phyloP scores from a whole-genome alignment of 1,140 invertebrate species.

The Argopecten irradians region DNA sequence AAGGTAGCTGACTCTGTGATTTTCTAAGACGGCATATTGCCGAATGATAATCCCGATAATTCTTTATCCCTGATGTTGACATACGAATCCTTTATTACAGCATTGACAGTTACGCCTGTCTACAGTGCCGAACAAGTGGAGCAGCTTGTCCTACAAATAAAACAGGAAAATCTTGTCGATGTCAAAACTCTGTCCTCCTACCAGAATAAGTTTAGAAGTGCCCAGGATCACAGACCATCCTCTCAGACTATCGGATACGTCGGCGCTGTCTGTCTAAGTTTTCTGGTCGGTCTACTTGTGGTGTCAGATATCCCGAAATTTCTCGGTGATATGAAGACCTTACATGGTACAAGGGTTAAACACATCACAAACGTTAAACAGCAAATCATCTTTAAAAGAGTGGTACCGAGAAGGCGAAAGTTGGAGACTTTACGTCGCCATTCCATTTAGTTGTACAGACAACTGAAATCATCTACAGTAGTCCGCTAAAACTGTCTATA shows the following conservation, averaged over 20 bases:
- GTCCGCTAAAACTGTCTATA: no score
- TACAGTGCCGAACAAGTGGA: background rate
- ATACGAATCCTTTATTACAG: background rate
- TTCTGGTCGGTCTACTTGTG: background rate
- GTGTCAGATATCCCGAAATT: background rate
- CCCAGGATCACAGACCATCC: background rate
- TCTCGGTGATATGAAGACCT: background rate
- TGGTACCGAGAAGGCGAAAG: background rate
- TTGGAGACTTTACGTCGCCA: background rate
- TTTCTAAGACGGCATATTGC: no score
- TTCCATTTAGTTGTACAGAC: background rate
- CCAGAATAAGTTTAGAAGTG: background rate
- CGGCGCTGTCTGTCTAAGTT: background rate
- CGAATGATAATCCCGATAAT: no score
- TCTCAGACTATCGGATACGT: background rate
- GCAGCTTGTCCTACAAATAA: background rate
- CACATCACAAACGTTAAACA: background rate
- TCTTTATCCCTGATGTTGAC: background rate
- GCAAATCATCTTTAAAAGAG: background rate
- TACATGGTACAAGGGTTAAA: background rate
- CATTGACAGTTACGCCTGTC: background rate
- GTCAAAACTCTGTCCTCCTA: background rate
- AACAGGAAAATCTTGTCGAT: background rate
- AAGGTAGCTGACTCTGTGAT: no score
- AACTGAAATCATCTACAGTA: no score